Evolutionary conservation across 1,140 invertebrate genomes (phyloP).

Genomic region (Neotoxoptera formosana): DNA sequence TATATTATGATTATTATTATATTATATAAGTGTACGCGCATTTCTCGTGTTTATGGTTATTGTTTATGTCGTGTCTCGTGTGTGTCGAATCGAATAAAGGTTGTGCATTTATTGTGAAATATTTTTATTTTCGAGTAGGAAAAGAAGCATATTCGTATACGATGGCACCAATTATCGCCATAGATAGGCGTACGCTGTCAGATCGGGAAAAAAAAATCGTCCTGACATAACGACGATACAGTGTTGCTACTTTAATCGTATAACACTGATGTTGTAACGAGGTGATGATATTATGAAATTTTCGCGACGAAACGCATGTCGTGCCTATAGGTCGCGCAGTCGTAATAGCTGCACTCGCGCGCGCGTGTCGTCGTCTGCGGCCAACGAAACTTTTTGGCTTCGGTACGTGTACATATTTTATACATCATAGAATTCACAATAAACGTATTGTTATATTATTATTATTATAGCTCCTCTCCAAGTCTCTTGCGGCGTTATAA

Average conservation of each 20-base stretch:
- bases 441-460: slow-evolving; percentile 19
- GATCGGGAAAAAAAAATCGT: neutral
- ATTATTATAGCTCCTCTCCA: neutral
- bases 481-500: neutral
- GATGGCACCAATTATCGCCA: too few relatives aligned
- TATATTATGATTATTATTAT: too few relatives aligned
- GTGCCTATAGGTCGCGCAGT: neutral
- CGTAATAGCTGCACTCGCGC: neutral
- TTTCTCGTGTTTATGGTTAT: neutral
- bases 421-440: slow-evolving; percentile 17
- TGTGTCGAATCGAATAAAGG: neutral
- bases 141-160: too few relatives aligned
- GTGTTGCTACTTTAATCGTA: too few relatives aligned
- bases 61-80: neutral
- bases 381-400: slow-evolving; percentile 2
- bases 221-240: neutral
- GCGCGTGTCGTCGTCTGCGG: neutral
- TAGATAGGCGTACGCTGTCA: too few relatives aligned
- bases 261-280: neutral
- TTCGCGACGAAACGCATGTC: neutral
- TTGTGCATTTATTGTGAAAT: neutral
- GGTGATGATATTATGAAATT: neutral
- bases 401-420: neutral
- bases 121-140: too few relatives aligned
- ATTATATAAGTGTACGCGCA: too few relatives aligned